These are phyloP conservation scores for Chrysogorgia sp. DNA, from an alignment of 92 coral and sea anemone species.

Conservation along the genomic window DNA sequence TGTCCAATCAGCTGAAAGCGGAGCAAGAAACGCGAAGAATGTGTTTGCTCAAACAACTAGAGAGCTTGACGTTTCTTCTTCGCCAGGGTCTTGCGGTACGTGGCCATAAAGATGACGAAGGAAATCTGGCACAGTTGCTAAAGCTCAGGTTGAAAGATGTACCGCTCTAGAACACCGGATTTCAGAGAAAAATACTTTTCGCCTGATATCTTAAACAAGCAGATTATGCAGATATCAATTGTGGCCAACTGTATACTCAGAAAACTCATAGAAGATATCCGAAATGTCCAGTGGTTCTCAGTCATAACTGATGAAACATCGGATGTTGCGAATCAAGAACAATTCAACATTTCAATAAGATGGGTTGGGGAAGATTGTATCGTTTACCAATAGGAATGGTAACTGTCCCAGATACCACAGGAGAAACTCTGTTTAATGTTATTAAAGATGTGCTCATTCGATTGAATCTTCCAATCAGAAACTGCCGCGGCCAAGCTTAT, in stretches of 20 bases:
- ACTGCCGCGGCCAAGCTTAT: too few species aligned
- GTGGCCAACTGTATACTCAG: conserved; percentile 11
- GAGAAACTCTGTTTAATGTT: conserved; percentile 12
- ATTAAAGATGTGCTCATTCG: conserved; percentile 21
- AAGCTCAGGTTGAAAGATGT: conserved; percentile 3
- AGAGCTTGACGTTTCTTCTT: not conserved
- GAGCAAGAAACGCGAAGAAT: conserved; percentile 19
- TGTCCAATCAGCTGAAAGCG: conserved; percentile 6
- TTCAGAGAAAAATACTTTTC: conserved; percentile 23
- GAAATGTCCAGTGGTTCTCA: conserved; percentile 25
- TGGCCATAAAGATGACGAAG: conserved; percentile 40
- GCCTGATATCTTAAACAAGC: conserved; percentile 20
- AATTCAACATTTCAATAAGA: conserved; percentile 13
- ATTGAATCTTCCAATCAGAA: too few species aligned
- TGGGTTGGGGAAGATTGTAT: not conserved
- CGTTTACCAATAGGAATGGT: conserved; percentile 21
- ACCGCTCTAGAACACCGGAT: not conserved
- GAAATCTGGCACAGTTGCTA: conserved; percentile 39
- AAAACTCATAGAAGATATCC: not conserved
- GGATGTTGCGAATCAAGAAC: conserved; percentile 24
- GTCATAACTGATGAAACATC: conserved; percentile 3
- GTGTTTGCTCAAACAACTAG: not conserved
- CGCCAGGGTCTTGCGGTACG: conserved; percentile 48
- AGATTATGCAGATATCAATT: conserved; percentile 15
- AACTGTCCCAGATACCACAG: conserved; percentile 18